phyloP scores from a whole-genome alignment of 2,888 invertebrate genomes.

The Physocephala rufipes region DNA sequence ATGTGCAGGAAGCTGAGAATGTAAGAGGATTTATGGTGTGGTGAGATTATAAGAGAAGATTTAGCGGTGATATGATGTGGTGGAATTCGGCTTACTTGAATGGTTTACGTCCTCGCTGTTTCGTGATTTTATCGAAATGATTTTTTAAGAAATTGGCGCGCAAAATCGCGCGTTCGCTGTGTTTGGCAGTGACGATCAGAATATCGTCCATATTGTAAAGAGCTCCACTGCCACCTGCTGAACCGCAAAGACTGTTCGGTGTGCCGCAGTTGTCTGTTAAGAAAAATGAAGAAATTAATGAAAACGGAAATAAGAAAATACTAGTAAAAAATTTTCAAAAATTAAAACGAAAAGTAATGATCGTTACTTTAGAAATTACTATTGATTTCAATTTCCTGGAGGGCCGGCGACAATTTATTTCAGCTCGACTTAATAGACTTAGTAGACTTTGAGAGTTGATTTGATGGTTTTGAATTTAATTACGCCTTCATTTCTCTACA shows the following conservation, averaged over 20 bases:
- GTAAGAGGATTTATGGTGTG: constrained; percentile 8
- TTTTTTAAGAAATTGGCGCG: constrained; percentile 85
- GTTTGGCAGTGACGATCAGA: constrained; percentile 80
- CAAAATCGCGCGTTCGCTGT: constrained; percentile 79
- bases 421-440: no score
- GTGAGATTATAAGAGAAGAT: not conserved
- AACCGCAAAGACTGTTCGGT: constrained; percentile 54
- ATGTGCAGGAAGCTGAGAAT: constrained; percentile 75
- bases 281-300: constrained; percentile 16
- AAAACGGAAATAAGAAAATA: constrained; percentile 22
- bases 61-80: not conserved
- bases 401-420: constrained; percentile 52
- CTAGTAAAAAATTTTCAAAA: not conserved
- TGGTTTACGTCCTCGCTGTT: constrained; percentile 80
- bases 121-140: constrained; percentile 86
- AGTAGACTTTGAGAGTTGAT: no score
- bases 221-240: constrained; percentile 46
- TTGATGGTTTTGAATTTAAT: no score
- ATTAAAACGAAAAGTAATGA: not conserved
- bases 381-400: no score
- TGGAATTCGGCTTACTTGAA: constrained; percentile 73
- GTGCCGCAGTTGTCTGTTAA: constrained; percentile 63
- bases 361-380: not conserved
- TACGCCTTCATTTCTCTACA: no score
- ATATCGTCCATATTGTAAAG: constrained; percentile 79